Base-by-base conservation (phyloP, 2,113 vertebrate genomes). In the Osmerus eperlanus region DNA sequence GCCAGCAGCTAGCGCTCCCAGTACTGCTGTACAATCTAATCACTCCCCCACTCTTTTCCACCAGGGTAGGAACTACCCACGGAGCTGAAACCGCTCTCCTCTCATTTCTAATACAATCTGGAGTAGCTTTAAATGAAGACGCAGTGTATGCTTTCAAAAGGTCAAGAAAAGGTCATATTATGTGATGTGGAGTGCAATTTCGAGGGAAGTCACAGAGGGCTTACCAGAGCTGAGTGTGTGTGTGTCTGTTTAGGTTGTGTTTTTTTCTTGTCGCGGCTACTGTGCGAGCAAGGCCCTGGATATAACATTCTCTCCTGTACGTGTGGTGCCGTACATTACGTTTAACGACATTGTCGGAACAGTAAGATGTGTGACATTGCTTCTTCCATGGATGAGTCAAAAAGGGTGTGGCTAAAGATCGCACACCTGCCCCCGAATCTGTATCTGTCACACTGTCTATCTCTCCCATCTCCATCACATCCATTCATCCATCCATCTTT, bases 21-120 rank as follows among this genome's bases (percentile, higher is more conserved):
- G 58, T 7, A 58, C 18, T n/a, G 28, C 15, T 13, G 47, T 41
- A 68, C 56, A 72, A 51, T 63, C 58, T 58, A 67, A 71, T 55
- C 21, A 47, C 58, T 18, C 25, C 58, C 52, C 28, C 69, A 56
- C 16, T 8, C 13, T 29, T 62, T 68, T 51, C 28, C 65, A 72
- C 13, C 16, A 28, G 8, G 64, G 47, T n/a, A 18, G 18, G 47
- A 65, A n/a, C 4, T 21, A 21, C 18, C 19, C n/a, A 3, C 8
- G 14, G 2, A 3, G 3, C 15, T 4, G 1, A 60, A 60, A 21
- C 19, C 3, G 18, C 32, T 15, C 36, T 60, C 36, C 32, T 15
- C 36, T 60, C 36, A 36, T 32, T 14, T 64, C 28, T 5, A 32
- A 11, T 3, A 7, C 4, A 36, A 9, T 36, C 28, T n/a, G 23